Conservation (phyloP, 2,797 vertebrate genomes). For the Eulemur albifrons region DNA sequence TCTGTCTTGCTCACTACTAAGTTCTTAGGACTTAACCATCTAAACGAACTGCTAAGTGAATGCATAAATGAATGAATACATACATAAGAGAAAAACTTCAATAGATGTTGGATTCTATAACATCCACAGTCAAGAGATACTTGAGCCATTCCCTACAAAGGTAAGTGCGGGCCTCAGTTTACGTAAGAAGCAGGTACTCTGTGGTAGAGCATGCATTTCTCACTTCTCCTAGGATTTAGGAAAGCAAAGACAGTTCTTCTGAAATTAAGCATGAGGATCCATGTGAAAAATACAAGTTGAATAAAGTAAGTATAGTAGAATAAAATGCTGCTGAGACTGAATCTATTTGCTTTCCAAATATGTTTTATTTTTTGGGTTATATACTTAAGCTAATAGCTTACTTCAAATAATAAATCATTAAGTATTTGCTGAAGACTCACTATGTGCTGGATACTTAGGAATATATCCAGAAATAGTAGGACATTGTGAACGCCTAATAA, state of each 20-base stretch:
- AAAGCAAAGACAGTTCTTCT: not conserved
- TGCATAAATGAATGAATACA: not conserved
- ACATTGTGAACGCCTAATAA: not conserved
- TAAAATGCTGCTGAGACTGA: not conserved
- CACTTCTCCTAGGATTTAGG: not conserved
- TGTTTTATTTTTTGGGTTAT: not conserved
- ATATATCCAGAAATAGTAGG: not conserved
- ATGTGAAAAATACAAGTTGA: not conserved
- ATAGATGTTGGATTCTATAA: not conserved
- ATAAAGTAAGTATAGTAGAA: not conserved
- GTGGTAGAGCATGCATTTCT: not conserved
- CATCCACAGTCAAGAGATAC: not conserved
- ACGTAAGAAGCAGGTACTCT: not conserved
- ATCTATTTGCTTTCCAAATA: not conserved
- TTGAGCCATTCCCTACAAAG: not conserved
- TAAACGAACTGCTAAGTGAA: not conserved
- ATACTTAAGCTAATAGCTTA: not conserved
- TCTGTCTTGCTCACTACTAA: not conserved
- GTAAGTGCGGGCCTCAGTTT: not conserved
- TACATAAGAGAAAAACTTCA: not conserved
- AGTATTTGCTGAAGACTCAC: not conserved
- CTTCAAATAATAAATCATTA: not conserved
- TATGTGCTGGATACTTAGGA: not conserved
- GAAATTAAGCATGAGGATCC: not conserved
- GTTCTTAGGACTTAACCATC: not conserved